These are phyloP conservation scores for Cinclus mexicanus DNA, from an alignment of 2,113 vertebrate species.

Conservation along the genomic window DNA sequence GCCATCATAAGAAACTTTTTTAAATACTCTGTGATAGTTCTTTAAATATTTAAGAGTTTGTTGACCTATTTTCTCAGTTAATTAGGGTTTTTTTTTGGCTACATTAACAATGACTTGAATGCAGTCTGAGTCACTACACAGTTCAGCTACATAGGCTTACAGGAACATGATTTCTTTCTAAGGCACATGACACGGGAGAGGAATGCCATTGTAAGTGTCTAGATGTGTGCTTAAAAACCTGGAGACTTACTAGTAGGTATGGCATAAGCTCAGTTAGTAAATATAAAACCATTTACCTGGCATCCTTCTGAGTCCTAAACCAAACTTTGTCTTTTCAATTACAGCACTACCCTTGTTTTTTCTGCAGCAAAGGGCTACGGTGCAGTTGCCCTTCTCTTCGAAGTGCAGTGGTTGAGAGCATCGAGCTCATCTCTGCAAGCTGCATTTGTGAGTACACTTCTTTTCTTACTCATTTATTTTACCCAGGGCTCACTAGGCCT, in stretches of 20 bases:
- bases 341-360: not conserved
- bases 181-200: not conserved
- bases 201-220: not conserved
- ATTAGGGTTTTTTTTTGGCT: conserved; percentile 65
- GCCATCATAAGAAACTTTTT: conserved; percentile 54
- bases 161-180: not conserved
- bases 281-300: not conserved
- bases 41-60: conserved; percentile 74
- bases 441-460: not conserved
- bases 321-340: not conserved
- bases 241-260: not conserved
- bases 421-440: not conserved
- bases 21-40: conserved; percentile 65
- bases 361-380: not conserved
- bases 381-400: not conserved
- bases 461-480: not conserved
- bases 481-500: not conserved
- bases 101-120: conserved; percentile 60
- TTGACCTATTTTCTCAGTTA: conserved; percentile 74
- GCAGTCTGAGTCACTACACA: conserved; percentile 3
- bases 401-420: not conserved
- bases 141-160: not conserved
- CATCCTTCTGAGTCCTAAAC: not conserved
- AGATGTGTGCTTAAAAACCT: not conserved
- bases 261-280: not conserved